phyloP scores from a whole-genome alignment of 2,797 vertebrate species.

The Sus cebifrons region DNA sequence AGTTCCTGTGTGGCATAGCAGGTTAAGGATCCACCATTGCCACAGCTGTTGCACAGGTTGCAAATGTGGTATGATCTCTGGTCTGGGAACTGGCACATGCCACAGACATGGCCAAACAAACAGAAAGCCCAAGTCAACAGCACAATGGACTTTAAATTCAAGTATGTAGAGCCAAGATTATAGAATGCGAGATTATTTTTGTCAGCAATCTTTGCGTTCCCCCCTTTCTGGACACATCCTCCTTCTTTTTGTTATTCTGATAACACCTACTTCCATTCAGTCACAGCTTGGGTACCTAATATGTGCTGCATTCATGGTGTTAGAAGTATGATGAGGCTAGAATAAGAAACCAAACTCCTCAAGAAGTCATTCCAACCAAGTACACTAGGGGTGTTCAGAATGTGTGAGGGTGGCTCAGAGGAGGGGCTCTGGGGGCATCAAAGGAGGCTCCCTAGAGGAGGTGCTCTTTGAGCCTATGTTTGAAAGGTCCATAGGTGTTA shows the following conservation, averaged over 20 bases:
- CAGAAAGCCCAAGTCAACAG: not conserved
- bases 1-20: no score
- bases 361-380: not conserved
- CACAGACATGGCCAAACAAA: no score
- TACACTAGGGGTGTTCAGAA: not conserved
- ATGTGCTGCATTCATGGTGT: not conserved
- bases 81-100: no score
- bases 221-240: not conserved
- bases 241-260: not conserved
- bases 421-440: not conserved
- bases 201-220: not conserved
- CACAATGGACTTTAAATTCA: slow-evolving; percentile 45
- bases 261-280: not conserved
- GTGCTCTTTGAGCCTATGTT: not conserved
- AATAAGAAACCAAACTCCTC: not conserved
- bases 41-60: no score
- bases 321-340: not conserved
- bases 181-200: not conserved
- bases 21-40: no score
- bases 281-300: not conserved
- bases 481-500: not conserved
- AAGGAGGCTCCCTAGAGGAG: not conserved
- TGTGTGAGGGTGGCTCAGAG: not conserved
- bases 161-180: not conserved
- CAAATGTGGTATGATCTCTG: no score